Evolutionary conservation across 1,140 invertebrate genomes (phyloP).

Genomic region (Calliopsis andreniformis): DNA sequence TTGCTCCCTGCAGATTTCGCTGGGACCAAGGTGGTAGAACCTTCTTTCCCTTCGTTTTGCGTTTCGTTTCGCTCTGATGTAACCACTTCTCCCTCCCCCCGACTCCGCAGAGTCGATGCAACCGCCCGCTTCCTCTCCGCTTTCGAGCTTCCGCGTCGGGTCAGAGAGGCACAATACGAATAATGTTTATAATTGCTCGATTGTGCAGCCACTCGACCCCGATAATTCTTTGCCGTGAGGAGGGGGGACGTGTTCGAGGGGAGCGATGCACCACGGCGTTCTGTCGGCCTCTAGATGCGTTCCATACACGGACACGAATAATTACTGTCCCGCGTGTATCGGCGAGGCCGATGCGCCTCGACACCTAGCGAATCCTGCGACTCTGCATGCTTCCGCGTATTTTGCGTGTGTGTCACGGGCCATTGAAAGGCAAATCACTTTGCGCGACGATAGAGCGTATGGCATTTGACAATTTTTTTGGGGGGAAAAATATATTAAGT

Average conservation of each 20-base stretch:
- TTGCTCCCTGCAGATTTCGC: no score
- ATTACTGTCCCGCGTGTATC: slow-evolving; percentile 29
- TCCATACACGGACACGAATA: slow-evolving; percentile 11
- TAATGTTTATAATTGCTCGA: slow-evolving; percentile 59
- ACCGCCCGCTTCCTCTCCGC: neutral
- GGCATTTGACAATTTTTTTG: neutral
- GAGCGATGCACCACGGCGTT: neutral
- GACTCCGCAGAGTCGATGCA: neutral
- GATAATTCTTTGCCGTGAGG: neutral
- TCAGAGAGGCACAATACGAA: slow-evolving; percentile 52
- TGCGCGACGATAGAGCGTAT: neutral
- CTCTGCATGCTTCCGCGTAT: neutral
- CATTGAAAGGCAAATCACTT: neutral
- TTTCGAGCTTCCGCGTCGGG: slow-evolving; percentile 24
- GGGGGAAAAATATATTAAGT: no score
- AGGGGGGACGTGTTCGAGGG: neutral
- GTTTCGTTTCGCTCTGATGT: neutral
- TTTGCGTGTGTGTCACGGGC: slow-evolving; percentile 1
- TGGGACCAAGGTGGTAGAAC: no score
- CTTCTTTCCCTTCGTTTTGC: no score
- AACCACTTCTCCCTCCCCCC: neutral
- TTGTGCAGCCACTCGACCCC: slow-evolving; percentile 50
- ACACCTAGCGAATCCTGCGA: neutral
- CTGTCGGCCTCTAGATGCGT: neutral
- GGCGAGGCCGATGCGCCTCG: slow-evolving; percentile 1